A percentile compares a stretch with the other conserved stretches of the same genome.
phyloP scores from a whole-genome alignment of 2,113 vertebrate species.

The Charina bottae region DNA sequence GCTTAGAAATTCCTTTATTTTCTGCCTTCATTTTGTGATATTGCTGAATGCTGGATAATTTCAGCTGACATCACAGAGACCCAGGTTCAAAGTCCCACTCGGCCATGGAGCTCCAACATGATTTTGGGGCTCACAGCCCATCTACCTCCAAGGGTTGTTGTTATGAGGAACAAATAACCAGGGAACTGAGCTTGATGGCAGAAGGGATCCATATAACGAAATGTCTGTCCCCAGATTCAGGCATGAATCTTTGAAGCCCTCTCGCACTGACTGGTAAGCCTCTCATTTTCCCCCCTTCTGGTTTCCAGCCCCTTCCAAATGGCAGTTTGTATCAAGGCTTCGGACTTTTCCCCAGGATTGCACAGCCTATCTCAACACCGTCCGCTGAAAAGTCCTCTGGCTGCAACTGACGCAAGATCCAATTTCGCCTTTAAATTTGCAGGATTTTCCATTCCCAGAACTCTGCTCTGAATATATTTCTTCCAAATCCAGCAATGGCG shows the following conservation, averaged over 20 bases:
- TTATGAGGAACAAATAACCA: neutral
- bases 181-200: neutral
- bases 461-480: constrained; percentile 39
- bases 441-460: constrained; percentile 61
- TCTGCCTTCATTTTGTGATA: too few species aligned
- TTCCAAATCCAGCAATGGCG: constrained; percentile 39
- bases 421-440: constrained; percentile 47
- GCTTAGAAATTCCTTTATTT: too few species aligned
- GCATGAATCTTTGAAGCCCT: constrained; percentile 11
- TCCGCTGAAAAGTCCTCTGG: constrained; percentile 45
- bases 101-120: neutral
- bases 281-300: neutral
- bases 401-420: constrained; percentile 41
- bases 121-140: neutral
- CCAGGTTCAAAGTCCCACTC: neutral
- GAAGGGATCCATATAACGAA: neutral
- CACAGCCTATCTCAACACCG: neutral
- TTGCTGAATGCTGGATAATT: too few species aligned
- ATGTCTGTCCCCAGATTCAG: neutral
- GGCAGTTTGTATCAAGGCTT: constrained; percentile 7
- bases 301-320: constrained; percentile 10
- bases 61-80: neutral
- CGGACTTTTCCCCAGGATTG: constrained; percentile 49
- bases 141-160: neutral
- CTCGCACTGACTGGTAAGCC: neutral